Evolutionary conservation across 2,888 invertebrate species (phyloP).

Genomic region (Liodrosophila aerea): DNA sequence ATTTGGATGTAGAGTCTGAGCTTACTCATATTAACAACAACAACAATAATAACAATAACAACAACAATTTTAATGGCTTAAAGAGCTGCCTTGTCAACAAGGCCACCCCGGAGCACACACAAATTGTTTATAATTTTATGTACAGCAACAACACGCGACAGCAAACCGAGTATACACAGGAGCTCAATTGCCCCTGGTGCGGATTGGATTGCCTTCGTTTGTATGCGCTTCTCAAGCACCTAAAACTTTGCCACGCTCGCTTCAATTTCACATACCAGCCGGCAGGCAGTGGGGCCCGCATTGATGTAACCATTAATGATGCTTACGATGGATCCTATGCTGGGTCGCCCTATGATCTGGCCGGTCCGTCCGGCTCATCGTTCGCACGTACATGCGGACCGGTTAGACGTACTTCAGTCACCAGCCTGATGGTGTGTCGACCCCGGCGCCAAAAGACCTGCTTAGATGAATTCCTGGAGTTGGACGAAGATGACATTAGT

Average conservation of each 20-base stretch:
- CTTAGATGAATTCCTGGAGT: slow-evolving; percentile 93
- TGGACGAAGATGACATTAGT: slow-evolving; percentile 92
- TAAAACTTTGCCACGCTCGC: slow-evolving; percentile 95
- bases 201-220: slow-evolving; percentile 93
- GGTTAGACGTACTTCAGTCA: slow-evolving; percentile 85
- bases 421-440: slow-evolving; percentile 86
- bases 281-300: slow-evolving; percentile 88
- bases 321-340: slow-evolving; percentile 97
- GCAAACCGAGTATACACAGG: slow-evolving; percentile 96
- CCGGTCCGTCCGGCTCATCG: slow-evolving; percentile 88
- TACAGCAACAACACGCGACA: slow-evolving; percentile 97
- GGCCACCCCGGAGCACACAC: slow-evolving; percentile 84
- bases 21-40: slow-evolving; percentile 78
- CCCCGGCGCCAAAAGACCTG: slow-evolving; percentile 84
- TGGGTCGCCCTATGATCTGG: slow-evolving; percentile 94
- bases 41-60: slow-evolving; percentile 48
- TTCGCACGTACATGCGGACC: slow-evolving; percentile 87
- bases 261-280: slow-evolving; percentile 93
- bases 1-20: slow-evolving; percentile 52
- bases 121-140: slow-evolving; percentile 97
- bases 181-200: slow-evolving; percentile 98
- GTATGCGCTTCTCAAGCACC: slow-evolving; percentile 95
- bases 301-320: slow-evolving; percentile 97
- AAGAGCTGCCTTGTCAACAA: slow-evolving; percentile 45
- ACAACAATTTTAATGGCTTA: slow-evolving; percentile 44